These are phyloP conservation scores for Ceratina calcarata DNA, from an alignment of 1,140 invertebrate genomes.

Conservation along the genomic window DNA sequence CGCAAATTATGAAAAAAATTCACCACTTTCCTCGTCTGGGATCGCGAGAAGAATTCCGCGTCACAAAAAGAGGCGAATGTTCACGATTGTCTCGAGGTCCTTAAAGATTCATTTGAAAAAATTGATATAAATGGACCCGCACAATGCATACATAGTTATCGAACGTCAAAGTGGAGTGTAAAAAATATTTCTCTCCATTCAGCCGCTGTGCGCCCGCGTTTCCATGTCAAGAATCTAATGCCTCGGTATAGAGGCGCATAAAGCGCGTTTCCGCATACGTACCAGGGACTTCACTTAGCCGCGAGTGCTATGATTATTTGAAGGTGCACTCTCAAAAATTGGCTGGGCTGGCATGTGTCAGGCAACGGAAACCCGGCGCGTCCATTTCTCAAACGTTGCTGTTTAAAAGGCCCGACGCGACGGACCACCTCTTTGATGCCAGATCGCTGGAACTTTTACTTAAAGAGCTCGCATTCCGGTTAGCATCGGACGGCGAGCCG, in stretches of 20 bases:
- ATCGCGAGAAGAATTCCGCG: neutral
- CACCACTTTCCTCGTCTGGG: neutral
- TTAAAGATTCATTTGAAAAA: no score
- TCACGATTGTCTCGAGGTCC: no score
- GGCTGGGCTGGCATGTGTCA: slow-evolving; percentile 51
- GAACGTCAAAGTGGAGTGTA: no score
- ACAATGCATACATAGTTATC: no score
- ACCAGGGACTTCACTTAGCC: slow-evolving; percentile 65
- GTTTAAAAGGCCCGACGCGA: slow-evolving; percentile 6
- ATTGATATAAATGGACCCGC: no score
- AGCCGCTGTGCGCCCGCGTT: no score
- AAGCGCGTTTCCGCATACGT: slow-evolving; percentile 9
- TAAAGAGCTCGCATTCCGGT: slow-evolving; percentile 19
- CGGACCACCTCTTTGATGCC: slow-evolving; percentile 29
- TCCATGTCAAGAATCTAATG: no score
- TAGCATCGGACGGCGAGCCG: slow-evolving; percentile 9
- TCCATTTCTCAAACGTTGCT: slow-evolving; percentile 28
- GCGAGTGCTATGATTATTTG: slow-evolving; percentile 75
- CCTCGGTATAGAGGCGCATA: neutral
- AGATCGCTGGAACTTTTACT: slow-evolving; percentile 22
- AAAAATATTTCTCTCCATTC: no score
- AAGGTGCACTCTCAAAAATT: slow-evolving; percentile 79
- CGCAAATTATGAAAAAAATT: slow-evolving; percentile 20
- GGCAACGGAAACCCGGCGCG: neutral
- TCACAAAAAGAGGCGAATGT: no score